Base-by-base conservation (phyloP, 1,140 invertebrate genomes). In the Ooceraea biroi region DNA sequence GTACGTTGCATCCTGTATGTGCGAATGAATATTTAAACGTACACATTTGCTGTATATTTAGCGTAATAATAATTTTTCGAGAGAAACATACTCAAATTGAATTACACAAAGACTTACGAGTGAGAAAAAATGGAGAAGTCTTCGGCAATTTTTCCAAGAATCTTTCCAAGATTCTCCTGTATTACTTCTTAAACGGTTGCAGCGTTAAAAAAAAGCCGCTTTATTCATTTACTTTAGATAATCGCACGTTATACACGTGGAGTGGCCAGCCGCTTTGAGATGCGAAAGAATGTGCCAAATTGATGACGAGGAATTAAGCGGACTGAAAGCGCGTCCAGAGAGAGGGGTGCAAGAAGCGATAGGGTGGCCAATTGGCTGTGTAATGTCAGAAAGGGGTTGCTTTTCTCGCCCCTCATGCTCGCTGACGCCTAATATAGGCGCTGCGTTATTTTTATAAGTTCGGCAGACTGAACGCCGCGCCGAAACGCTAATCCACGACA, bases 341-440 rank as follows among this genome's bases (percentile, higher is more conserved):
- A 46, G 71, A 83, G 41, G 30, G 10, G 90, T 74, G 89, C 83
- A 91, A 88, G 92, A 92, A 91, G 90, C 83, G 88, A 63, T 89
- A 84, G 93, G 92, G 94, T 94, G 92, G 88, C 89, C 92, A 94
- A 94, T 94, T 94, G 93, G 83, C 93, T 92, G 93, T 94, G 92
- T 94, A 94, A 94, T 93, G 90, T 87, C 89, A 78, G 86, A 92
- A 92, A 85, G 89, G 91, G 93, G 91, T 92, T 92, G 88, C 82
- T 68, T 19, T 88, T 84, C 89, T 90, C 88, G 87, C 86, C 71
- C 41, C 50, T 55, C 52, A 55, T 71, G 52, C 57, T 58, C 65
- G 50, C 66, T 19, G 55, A 48, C 72, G 48, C 11, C 30, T 52
- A 55, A 41, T 65, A 76, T 85, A 48, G 57, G 30, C 36, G 25